Evolutionary conservation across 2,888 invertebrate species (phyloP), one percentile per base, ranked within the genome.

Genomic region (Tachina lurida): DNA sequence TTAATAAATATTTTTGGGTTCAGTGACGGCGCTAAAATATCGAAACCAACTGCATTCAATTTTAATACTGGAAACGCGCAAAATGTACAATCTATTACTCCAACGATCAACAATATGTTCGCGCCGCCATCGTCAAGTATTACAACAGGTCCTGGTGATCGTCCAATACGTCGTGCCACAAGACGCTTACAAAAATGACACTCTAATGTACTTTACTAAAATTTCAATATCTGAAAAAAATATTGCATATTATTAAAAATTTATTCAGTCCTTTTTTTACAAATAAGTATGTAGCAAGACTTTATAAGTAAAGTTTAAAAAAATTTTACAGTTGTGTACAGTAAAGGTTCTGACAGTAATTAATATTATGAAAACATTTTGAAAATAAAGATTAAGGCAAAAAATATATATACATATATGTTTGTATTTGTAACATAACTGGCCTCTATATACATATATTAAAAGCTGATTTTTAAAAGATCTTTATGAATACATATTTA

Each of bases 111-210:
- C 49, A 89, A 90, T 71, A 19, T 89, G 10, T 91, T 90, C 81
- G 88, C 89, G 5, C 87, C 88, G 63, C 87, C 89, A 1, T 54
- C 84, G 10, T 65, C 80, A 15, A 68, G 73, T 22, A 67, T 63
- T 10, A 79, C 83, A 19, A 82, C 89, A 1, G 76, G 75, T 31
- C 60, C 85, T 49, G 88, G 87, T 9, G 86, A 84, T 54, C 90
- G 91, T 5, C 90, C 87, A 13, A 90, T 91, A 0, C 88, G 91
- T 45, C 89, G 89, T 5, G 92, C 91, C 10, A 91, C 92, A 5
- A 86, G 91, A 19, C 91, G 91, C 10, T 86, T 91, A 39, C 90
- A 90, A 58, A 91, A 91, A 76, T 91, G 83, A 86, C 76, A 65
- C 10, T 73, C 73, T 39, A 19, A 70, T 75, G 75, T 78, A 41